Conservation (phyloP, 1,140 invertebrate genomes). For the Drosophila simulans region DNA sequence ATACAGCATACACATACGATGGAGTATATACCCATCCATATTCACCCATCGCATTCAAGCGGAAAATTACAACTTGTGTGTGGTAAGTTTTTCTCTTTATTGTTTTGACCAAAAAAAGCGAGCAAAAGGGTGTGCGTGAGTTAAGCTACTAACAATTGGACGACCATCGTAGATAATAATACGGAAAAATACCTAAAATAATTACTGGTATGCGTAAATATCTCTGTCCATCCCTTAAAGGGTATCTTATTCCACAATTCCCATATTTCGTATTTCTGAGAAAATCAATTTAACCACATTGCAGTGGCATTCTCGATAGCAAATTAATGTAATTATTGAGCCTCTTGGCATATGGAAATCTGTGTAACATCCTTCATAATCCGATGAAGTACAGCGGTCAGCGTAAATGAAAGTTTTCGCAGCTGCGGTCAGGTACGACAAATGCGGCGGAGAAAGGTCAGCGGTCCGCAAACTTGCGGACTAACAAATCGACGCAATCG, state of each 20-base stretch:
- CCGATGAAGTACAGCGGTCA: slow-evolving; percentile 30
- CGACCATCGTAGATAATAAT: no score
- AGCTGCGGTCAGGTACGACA: slow-evolving; percentile 45
- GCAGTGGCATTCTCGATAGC: slow-evolving; percentile 1
- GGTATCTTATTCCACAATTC: no score
- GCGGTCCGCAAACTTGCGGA: slow-evolving; percentile 24
- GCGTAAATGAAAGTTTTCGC: slow-evolving; percentile 49
- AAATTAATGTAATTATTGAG: slow-evolving; percentile 54
- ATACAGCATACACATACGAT: neutral
- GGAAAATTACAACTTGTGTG: slow-evolving; percentile 74
- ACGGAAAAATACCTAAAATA: neutral
- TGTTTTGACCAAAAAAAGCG: slow-evolving; percentile 42
- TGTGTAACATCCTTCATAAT: slow-evolving; percentile 23
- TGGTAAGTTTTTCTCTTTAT: slow-evolving; percentile 50
- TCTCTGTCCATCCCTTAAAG: no score
- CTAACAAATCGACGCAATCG: slow-evolving; percentile 47
- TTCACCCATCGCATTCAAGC: slow-evolving; percentile 15
- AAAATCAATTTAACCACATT: neutral
- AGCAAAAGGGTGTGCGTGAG: neutral
- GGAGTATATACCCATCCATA: slow-evolving; percentile 3
- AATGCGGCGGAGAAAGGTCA: slow-evolving; percentile 34
- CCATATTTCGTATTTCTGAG: neutral
- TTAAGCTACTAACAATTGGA: slow-evolving; percentile 1
- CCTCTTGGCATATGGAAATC: slow-evolving; percentile 44
- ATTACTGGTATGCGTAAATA: no score